Base-by-base conservation (phyloP, 2,797 vertebrate species). In the Sebastes goodei region DNA sequence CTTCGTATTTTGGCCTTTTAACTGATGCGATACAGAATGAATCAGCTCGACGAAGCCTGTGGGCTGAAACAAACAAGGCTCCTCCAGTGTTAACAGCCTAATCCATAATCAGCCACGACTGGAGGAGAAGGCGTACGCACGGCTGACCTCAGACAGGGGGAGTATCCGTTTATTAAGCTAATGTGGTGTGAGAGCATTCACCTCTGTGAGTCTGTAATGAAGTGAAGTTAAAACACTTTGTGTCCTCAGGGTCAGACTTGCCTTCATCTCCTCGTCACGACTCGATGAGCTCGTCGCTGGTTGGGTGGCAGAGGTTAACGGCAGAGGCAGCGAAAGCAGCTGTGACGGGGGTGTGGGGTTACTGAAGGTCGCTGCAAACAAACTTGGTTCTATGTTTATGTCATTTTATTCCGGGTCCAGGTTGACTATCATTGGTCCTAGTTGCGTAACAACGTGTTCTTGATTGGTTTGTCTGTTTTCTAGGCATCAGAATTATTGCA, bases 171-270 rank as follows among this genome's bases (percentile, higher is more conserved):
- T 67, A 81, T 81, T 77, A 80, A 60, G 46, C 59, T 78, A 80
- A 89, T 78, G 60, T 53, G 65, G 38, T 49, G 64, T 42, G 75
- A 89, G 77, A 68, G 75, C 65, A 9, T 67, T 71, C 77, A 71
- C 77, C 75, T 83, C 49, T 12, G 9, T 3, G 20, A 64, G 30
- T 38, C 81, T 35, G 68, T 55, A 42, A 80, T 57, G 57, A 67
- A 68, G 1, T 71, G 14, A 33, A 71, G 80, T 66, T 49, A 35
- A 71, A 74, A 23, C 72, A 27, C 57, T 61, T 61, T 79, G 74
- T 65, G 70, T 84, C 76, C 73, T 79, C 66, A 0, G 70, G 68
- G 76, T 78, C 80, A 35, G 23, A 11, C 23, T 52, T 5, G 52
- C 25, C 71, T 27, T 59, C 63, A 3, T 53, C 33, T 52, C 21